Evolutionary conservation across 2,113 vertebrate genomes (phyloP), one percentile per base, ranked within the genome.

Genomic region (Dipodomys merriami): DNA sequence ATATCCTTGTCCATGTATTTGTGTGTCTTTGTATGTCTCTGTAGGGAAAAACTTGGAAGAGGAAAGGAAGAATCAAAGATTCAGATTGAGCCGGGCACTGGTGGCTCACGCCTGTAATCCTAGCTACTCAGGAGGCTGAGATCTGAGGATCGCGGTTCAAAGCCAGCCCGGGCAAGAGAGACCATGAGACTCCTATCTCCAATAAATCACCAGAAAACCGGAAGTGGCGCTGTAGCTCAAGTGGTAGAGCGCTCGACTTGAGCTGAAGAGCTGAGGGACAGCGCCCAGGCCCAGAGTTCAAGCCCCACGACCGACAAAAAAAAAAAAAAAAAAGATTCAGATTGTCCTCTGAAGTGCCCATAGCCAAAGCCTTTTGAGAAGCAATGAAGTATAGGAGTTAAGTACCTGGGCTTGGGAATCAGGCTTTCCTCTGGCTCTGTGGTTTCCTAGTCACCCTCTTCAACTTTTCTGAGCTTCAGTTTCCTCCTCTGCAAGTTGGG

Each of bases 391-490:
- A 35, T 30, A 67, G 72, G 10, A 23, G 20, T 74, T 85, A n/a
- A 80, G 35, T 44, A 83, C 30, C 35, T 30, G 16, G 71, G 30
- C 64, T 90, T 73, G 25, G 35, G 25, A 71, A 22, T 65, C 9
- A 27, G 87, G 64, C 8, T 49, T 29, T 76, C 27, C 69, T 44
- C 35, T 73, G n/a, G 49, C n/a, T 57, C n/a, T 86, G 15, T 22
- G 39, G 33, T 90, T 95, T 83, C 29, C 62, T 86, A 57, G 30
- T 69, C 67, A 91, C 18, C 19, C 6, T 91, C 76, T 89, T 87
- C 62, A 84, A 78, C 46, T 64, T 90, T 23, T 46, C 69, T 65
- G 71, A 86, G 76, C 46, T 39, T 39, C 39, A 39, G 39, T 39
- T 39, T 39, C 39, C 39, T 39, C 39, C 39, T 39, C 5, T 39